phyloP scores from a whole-genome alignment of 1,140 invertebrate species.

The Coelopa frigida region DNA sequence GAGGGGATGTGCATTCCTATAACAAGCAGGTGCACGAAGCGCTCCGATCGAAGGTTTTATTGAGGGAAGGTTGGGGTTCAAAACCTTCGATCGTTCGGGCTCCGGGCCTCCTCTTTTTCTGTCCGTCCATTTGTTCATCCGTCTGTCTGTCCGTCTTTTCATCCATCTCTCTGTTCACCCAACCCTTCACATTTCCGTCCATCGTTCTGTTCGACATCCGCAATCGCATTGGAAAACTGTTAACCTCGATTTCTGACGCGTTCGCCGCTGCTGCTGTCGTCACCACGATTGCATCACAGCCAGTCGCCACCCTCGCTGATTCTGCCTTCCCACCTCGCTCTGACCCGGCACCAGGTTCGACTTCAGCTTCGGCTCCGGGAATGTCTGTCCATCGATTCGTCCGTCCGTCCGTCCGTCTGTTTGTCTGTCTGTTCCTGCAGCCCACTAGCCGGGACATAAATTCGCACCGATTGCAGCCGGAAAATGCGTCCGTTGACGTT shows the following conservation, averaged over 20 bases:
- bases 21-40: background rate
- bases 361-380: no score
- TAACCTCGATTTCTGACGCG: slow-evolving; percentile 12
- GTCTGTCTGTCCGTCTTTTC: no score
- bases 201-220: background rate
- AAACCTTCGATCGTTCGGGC: no score
- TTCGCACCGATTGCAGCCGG: slow-evolving; percentile 8
- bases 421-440: no score
- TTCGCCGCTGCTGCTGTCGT: slow-evolving; percentile 17
- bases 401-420: no score
- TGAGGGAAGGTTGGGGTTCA: no score
- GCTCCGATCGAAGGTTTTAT: no score
- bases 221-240: slow-evolving; percentile 4
- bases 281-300: slow-evolving; percentile 18
- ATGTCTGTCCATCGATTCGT: no score
- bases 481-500: slow-evolving; percentile 7
- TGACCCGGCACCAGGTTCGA: no score
- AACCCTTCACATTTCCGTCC: background rate
- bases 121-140: no score
- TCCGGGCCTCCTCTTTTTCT: no score
- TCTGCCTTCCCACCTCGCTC: background rate
- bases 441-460: background rate
- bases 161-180: background rate
- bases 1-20: background rate
- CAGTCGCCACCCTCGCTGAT: background rate